Evolutionary conservation across 2,113 vertebrate species (phyloP).

Genomic region (Ranitomeya imitator): DNA sequence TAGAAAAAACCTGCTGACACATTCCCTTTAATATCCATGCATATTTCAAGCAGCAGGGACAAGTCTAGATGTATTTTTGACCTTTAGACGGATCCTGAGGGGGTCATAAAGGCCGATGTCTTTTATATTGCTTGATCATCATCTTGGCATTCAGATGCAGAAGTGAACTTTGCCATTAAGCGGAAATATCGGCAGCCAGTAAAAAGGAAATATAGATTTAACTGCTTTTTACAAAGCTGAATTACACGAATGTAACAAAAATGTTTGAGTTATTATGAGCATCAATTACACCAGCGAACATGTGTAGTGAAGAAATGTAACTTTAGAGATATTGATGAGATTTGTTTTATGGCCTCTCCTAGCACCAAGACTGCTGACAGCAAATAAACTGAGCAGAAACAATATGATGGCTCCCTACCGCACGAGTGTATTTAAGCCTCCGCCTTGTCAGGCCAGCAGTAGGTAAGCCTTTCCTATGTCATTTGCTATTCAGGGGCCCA

Average conservation of each 20-base stretch:
- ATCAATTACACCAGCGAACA: neutral
- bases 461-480: slow-evolving; percentile 51
- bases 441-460: slow-evolving; percentile 46
- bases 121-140: neutral
- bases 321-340: neutral
- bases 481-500: slow-evolving; percentile 65
- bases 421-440: slow-evolving; percentile 48
- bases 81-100: neutral
- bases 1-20: too few relatives aligned
- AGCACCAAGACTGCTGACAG: slow-evolving; percentile 10
- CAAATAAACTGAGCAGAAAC: slow-evolving; percentile 9
- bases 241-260: neutral
- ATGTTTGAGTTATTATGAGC: neutral
- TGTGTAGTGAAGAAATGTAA: neutral
- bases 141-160: neutral
- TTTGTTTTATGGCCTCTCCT: neutral
- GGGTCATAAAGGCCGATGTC: neutral
- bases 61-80: too few relatives aligned
- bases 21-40: too few relatives aligned
- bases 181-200: neutral
- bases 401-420: neutral
- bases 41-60: too few relatives aligned
- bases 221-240: neutral
- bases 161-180: too few relatives aligned
- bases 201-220: neutral